A percentile compares a stretch with the other conserved stretches of the same genome.
phyloP scores from a whole-genome alignment of 2,888 invertebrate species.

The Parnassius apollo region DNA sequence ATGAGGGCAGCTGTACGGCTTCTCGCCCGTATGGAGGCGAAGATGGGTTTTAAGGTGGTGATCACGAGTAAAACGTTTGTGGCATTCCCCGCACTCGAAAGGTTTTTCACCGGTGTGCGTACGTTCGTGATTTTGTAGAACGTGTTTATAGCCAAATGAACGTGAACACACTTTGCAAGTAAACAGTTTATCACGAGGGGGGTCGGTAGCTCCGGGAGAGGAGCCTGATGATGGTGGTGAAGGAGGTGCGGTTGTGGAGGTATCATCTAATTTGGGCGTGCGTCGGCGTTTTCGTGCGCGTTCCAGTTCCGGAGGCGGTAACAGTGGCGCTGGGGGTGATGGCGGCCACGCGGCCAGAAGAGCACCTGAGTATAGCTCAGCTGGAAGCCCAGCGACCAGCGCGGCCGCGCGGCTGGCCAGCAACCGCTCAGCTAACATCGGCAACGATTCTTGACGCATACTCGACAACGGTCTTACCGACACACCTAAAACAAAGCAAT shows the following conservation, averaged over 20 bases:
- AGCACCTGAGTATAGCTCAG: conserved; percentile 83
- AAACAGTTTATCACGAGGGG: conserved; percentile 90
- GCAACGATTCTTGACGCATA: conserved; percentile 75
- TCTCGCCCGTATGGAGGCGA: conserved; percentile 95
- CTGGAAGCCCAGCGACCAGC: conserved; percentile 80
- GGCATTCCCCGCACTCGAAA: conserved; percentile 94
- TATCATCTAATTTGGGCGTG: conserved; percentile 70
- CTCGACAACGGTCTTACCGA: conserved; percentile 73
- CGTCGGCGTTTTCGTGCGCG: conserved; percentile 73
- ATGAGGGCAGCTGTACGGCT: conserved; percentile 94
- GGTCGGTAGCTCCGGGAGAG: conserved; percentile 72
- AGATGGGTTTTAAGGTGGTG: conserved; percentile 97
- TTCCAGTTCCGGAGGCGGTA: conserved; percentile 69
- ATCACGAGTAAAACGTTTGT: conserved; percentile 95
- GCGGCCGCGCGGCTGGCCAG: conserved; percentile 78
- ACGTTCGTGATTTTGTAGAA: conserved; percentile 95
- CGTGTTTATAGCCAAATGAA: conserved; percentile 96
- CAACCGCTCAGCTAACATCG: conserved; percentile 76
- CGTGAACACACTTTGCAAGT: conserved; percentile 93
- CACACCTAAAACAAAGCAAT: conserved; percentile 59
- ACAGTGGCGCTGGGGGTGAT: conserved; percentile 79
- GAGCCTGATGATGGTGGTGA: conserved; percentile 76
- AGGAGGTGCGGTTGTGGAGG: conserved; percentile 53
- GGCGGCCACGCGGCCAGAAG: conserved; percentile 81
- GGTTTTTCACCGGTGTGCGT: conserved; percentile 98